Conservation (phyloP, 1,140 invertebrate species). For the Drosophila subpulchrella region DNA sequence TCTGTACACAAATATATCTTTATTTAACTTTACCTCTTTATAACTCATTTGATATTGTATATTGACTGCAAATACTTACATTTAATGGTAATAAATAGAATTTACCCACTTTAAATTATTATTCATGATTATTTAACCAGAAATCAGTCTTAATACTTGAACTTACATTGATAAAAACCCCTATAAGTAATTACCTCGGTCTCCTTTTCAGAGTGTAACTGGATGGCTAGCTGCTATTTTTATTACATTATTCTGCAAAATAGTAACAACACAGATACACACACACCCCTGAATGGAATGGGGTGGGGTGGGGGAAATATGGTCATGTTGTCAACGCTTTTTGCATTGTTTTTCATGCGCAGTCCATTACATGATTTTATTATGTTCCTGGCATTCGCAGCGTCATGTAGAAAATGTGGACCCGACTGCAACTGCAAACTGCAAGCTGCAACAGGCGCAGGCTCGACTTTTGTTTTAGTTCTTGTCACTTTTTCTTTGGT, state of each 20-base stretch:
- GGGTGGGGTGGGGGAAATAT: constrained; percentile 20
- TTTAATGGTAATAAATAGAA: no score
- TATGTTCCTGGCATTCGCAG: constrained; percentile 81
- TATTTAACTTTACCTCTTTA: no score
- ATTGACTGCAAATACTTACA: no score
- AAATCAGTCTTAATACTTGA: not conserved
- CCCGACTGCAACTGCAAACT: constrained; percentile 26
- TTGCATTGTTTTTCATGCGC: constrained; percentile 82
- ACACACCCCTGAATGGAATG: constrained; percentile 1
- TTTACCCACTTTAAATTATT: no score
- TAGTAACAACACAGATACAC: constrained; percentile 74
- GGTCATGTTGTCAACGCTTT: constrained; percentile 74
- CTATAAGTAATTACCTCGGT: not conserved
- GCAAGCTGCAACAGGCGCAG: constrained; percentile 4
- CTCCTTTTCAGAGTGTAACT: constrained; percentile 26
- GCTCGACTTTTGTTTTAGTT: constrained; percentile 76
- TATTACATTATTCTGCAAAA: constrained; percentile 83
- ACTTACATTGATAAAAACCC: no score
- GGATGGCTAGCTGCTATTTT: constrained; percentile 69
- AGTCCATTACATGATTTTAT: constrained; percentile 83
- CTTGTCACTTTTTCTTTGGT: constrained; percentile 75
- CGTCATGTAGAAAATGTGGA: constrained; percentile 78
- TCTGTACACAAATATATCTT: no score
- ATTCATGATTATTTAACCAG: no score
- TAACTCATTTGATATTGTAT: no score